Base-by-base conservation (phyloP, 2,888 invertebrate genomes). In the Portevinia maculata region DNA sequence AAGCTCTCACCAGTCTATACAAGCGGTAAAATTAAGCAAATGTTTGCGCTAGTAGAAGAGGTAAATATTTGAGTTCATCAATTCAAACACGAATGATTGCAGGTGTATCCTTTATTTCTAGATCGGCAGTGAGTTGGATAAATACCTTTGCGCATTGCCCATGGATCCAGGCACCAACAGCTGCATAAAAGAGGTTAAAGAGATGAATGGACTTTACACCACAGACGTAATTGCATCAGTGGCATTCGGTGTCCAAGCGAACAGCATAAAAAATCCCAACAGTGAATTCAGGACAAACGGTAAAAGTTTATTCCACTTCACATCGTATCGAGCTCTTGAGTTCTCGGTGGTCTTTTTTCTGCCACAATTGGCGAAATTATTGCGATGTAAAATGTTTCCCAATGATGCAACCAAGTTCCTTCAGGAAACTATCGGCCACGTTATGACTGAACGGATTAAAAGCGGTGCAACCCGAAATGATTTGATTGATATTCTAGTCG, bases 1-100 rank as follows among this genome's bases (percentile, higher is more conserved):
- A 91, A 90, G 46, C 59, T 92, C 1, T 89, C 92, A 0, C 91
- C 92, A 0, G 88, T 91, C 1, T 92, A 91, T 76, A 90, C 90
- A 0, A 88, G 87, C 57, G 90, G 89, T 11, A 89, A 89, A 84
- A 86, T 88, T 8, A 90, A 89, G 65, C 88, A 89, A 78, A 89
- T 89, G 88, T 90, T 89, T 85, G 86, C 87, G 0, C 79, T 90
- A 0, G 85, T 89, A 55, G 75, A 86, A 8, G 86, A 88, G 85
- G 88, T 89, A 39, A 83, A 85, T 39, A 4, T 1, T 2, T 9
- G 8, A 8, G 7, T 41, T 9, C n/a, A n/a, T n/a, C n/a, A n/a
- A n/a, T n/a, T n/a, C n/a, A n/a, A n/a, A n/a, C n/a, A n/a, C n/a
- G n/a, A n/a, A n/a, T n/a, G n/a, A n/a, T n/a, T n/a, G n/a, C n/a